These are phyloP conservation scores for Mus musculus DNA, from an alignment of 2,113 vertebrate genomes.

Conservation along the genomic window GRCm39 chrX:85445001-85445500, in stretches of 20 bases:
- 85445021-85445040: not conserved
- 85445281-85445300: not conserved
- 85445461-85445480: not conserved
- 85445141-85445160: not conserved
- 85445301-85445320: not conserved
- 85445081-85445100: not conserved
- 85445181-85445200: not conserved
- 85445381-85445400: not conserved
- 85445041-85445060: not conserved
- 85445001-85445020: not conserved
- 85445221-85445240: not conserved
- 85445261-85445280: not conserved
- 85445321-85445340: not conserved
- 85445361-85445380: not conserved
- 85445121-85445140: not conserved
- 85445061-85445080: not conserved
- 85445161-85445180: not conserved
- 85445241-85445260: not conserved
- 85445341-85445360: not conserved
- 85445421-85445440: not conserved
- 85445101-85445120: not conserved
- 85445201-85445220: not conserved
- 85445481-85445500: not conserved
- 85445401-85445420: not conserved
- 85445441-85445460: not conserved